Evolutionary conservation across 30 jellyfish, hydroid and myxozoan genomes (phyloP).

Genomic region (Aurelia coerulea): DNA sequence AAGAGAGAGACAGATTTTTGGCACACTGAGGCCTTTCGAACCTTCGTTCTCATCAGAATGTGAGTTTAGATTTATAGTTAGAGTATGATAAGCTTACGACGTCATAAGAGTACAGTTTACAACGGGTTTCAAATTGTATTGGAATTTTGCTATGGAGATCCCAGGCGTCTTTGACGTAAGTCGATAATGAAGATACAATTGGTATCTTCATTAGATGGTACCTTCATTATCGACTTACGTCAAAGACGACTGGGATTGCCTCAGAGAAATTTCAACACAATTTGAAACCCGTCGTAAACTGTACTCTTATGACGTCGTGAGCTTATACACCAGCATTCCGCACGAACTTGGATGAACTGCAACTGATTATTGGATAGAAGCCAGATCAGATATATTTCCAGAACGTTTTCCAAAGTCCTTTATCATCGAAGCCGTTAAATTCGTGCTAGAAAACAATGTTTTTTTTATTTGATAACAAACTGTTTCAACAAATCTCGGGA

Average conservation of each 20-base stretch:
- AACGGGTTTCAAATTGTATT: neutral
- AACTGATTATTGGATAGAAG: neutral
- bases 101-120: neutral
- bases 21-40: too few relatives aligned
- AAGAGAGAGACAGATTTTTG: too few relatives aligned
- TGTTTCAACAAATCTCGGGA: constrained; percentile 19
- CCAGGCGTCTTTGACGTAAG: constrained; percentile 22
- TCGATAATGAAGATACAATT: neutral
- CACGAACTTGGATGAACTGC: neutral
- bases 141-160: constrained; percentile 5
- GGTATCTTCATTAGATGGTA: neutral
- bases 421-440: constrained; percentile 1
- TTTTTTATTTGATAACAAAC: constrained; percentile 7
- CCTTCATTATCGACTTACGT: neutral
- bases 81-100: neutral
- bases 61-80: too few relatives aligned
- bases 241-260: constrained; percentile 26
- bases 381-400: neutral
- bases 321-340: neutral
- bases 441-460: constrained; percentile 17
- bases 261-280: neutral
- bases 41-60: too few relatives aligned
- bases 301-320: neutral
- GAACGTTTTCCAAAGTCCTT: neutral
- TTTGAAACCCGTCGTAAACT: neutral